Evolutionary conservation across 2,888 invertebrate genomes (phyloP), one percentile per base, ranked within the genome.

Genomic region (Aromia moschata): DNA sequence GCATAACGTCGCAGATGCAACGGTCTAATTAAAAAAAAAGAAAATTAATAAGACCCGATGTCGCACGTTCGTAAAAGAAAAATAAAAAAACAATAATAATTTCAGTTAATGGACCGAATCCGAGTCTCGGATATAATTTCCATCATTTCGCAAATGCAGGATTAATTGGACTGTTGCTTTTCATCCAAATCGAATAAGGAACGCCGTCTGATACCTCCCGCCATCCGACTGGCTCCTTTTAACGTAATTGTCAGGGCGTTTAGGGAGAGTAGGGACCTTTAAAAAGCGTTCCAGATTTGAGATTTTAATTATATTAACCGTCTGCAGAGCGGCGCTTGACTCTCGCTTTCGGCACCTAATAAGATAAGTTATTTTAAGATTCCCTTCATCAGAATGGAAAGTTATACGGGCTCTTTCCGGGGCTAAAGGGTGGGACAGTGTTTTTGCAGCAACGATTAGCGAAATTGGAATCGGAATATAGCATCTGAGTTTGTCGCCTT

Each of bases 281-380:
- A 16, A 53, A 43, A 43, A 51, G 53, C 59, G 31, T 41, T 45
- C 33, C 16, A 58, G 61, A 64, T 64, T 64, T 58, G 64, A 64
- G 58, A 62, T 61, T 61, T 64, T 64, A 64, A 64, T 64, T 64
- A 64, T 64, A 64, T 64, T 60, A 64, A 64, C 64, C 61, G 56
- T 57, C 57, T 56, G 56, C 56, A 58, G 58, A 53, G 58, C 46
- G 49, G 61, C 49, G 56, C 65, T 69, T 65, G 64, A 67, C 66
- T 68, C 63, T 67, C 64, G 56, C 66, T 63, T 60, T 62, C 58
- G 51, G 56, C 59, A 51, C 62, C 67, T 70, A 67, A 70, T 70
- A 68, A 67, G 68, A 65, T 68, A 68, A 68, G 62, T 65, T 66
- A 62, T 67, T 70, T 61, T 61, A 60, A 58, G 60, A 52, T 59